Evolutionary conservation across 2,888 invertebrate genomes (phyloP).

Genomic region (Trichopria drosophilae): DNA sequence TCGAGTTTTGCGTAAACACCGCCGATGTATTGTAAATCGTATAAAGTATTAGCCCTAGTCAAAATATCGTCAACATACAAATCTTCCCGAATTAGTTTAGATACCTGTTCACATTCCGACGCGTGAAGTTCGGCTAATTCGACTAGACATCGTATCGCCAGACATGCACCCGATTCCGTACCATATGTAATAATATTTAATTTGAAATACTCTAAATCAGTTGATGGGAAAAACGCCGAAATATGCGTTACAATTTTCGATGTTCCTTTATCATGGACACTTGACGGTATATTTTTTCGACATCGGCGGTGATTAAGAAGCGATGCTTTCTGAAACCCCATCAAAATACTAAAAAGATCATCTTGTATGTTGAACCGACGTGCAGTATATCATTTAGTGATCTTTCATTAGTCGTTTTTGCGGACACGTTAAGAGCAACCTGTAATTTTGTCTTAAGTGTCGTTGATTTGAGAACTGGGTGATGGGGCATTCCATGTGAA

Average conservation of each 20-base stretch:
- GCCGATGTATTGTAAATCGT: too few relatives aligned
- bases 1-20: too few relatives aligned
- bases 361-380: conserved; percentile 35
- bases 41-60: neutral
- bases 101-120: neutral
- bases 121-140: conserved; percentile 4
- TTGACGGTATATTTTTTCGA: too few relatives aligned
- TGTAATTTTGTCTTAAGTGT: conserved; percentile 38
- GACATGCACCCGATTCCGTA: neutral
- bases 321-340: conserved; percentile 30
- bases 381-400: conserved; percentile 35
- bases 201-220: conserved; percentile 5
- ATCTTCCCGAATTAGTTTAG: neutral
- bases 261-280: conserved; percentile 18
- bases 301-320: too few relatives aligned
- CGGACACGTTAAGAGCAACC: conserved; percentile 42
- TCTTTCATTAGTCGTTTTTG: conserved; percentile 28
- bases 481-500: too few relatives aligned
- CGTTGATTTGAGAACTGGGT: conserved; percentile 30
- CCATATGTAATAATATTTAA: conserved; percentile 1
- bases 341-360: conserved; percentile 27
- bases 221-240: conserved; percentile 35
- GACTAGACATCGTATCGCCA: conserved; percentile 1
- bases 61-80: conserved; percentile 12
- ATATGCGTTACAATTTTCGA: conserved; percentile 33